Evolutionary conservation across 2,888 invertebrate species (phyloP), one percentile per base, ranked within the genome.

Genomic region (Rhaphigaster nebulosa): DNA sequence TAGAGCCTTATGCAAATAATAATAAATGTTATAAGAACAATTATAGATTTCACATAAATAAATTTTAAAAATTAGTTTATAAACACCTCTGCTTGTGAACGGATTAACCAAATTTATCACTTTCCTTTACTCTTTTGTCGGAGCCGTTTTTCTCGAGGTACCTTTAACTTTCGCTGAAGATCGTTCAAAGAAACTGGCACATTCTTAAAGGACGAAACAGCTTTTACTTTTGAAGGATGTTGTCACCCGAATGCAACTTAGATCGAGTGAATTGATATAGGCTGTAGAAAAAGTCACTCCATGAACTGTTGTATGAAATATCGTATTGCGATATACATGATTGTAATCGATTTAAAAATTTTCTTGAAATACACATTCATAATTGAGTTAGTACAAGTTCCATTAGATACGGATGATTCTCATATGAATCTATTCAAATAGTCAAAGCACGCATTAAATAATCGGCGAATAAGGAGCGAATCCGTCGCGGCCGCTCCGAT

Each of bases 191-290:
- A 65, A 65, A 18, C 34, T 34, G 34, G 65, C 34, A 65, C 65
- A 65, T 65, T 34, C 34, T 65, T 65, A 18, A 29, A 65, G 65
- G 65, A 34, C 65, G 65, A 65, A 34, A 65, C 65, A 34, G 65
- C 65, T 65, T 65, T 65, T 65, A 65, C 65, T 65, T 65, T 65
- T 34, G 65, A 65, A 65, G 65, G 15, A 65, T 65, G 65, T 65
- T 65, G 65, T 65, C 65, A 65, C 29, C 29, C 3, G 34, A 34
- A 65, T 65, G n/a, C 10, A 34, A 65, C 29, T 34, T 65, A 65
- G 29, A 34, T 65, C 29, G 29, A 34, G 18, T 60, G 5, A 29
- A 34, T 15, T 18, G 4, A 29, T 18, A 34, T 65, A 65, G 65
- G 65, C 34, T 65, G 15, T 6, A 65, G 65, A 6, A 65, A n/a